Evolutionary conservation across 2,888 invertebrate species (phyloP).

Genomic region (Brachylomia viminalis): DNA sequence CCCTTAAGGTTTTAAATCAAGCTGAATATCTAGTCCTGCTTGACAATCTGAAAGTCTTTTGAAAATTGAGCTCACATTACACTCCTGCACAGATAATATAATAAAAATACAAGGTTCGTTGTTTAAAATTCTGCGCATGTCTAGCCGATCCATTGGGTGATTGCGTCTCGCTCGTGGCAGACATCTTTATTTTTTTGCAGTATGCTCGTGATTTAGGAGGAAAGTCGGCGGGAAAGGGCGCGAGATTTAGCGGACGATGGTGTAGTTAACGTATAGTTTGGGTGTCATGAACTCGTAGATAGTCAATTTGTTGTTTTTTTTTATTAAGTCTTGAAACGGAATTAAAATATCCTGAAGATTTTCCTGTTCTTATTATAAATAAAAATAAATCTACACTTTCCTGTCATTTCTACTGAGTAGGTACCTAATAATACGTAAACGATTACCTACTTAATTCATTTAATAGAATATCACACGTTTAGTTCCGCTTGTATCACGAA

Average conservation of each 20-base stretch:
- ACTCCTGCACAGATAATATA: conserved; percentile 61
- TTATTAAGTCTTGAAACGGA: no score
- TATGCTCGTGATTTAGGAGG: conserved; percentile 64
- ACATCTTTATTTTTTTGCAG: conserved; percentile 66
- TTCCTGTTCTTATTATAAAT: not conserved
- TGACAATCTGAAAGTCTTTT: conserved; percentile 33
- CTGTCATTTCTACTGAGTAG: no score
- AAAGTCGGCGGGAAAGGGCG: conserved; percentile 57
- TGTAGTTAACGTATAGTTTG: not conserved
- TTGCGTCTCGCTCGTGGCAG: conserved; percentile 75
- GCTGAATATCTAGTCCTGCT: not conserved
- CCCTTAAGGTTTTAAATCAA: no score
- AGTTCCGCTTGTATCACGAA: no score
- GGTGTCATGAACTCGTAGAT: not conserved
- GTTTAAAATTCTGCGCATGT: conserved; percentile 80
- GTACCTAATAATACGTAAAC: no score
- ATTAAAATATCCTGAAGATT: not conserved
- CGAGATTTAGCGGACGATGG: conserved; percentile 3
- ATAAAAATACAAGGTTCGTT: conserved; percentile 71
- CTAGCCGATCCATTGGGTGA: conserved; percentile 80
- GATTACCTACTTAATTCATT: no score
- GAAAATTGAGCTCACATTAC: conserved; percentile 57
- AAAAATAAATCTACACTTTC: no score
- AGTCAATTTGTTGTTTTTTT: not conserved
- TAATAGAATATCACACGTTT: no score